Conservation (phyloP, 2,888 invertebrate species). For the Myopa tessellatipennis region DNA sequence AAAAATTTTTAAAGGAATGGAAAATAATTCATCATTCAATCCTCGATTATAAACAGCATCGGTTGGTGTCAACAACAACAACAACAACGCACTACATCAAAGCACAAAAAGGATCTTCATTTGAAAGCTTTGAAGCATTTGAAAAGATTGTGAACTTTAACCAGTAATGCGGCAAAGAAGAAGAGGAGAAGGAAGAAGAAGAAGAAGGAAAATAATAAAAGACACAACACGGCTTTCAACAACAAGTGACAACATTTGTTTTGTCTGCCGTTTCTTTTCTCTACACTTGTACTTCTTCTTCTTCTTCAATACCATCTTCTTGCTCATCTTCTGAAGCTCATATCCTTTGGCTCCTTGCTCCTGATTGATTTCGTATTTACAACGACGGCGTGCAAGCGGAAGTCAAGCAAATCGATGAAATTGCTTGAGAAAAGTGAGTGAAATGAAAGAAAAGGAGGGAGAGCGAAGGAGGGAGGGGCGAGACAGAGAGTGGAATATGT, state of each 20-base stretch:
- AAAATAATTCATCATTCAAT: too few relatives aligned
- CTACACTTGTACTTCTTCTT: slow-evolving; percentile 4
- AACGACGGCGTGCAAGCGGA: not conserved
- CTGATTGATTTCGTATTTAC: slow-evolving; percentile 12
- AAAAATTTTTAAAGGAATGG: too few relatives aligned
- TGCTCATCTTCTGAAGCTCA: not conserved
- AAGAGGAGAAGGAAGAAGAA: too few relatives aligned
- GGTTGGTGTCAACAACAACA: too few relatives aligned
- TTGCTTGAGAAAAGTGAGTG: not conserved
- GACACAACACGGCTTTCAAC: not conserved
- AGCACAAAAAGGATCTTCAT: too few relatives aligned
- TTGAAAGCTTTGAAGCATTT: too few relatives aligned
- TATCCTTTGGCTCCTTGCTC: not conserved
- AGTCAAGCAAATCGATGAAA: slow-evolving; percentile 19
- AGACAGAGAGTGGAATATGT: too few relatives aligned
- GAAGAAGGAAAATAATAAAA: not conserved
- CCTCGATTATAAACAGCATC: too few relatives aligned
- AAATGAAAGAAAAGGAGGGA: not conserved
- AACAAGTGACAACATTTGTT: not conserved
- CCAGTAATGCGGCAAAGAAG: too few relatives aligned
- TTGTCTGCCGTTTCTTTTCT: not conserved
- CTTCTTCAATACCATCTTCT: not conserved
- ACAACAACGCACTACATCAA: too few relatives aligned
- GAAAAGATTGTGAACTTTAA: too few relatives aligned
- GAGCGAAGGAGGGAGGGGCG: not conserved